Percentiles rank a stretch among this genome's conserved stretches.
phyloP scores from a whole-genome alignment of 92 coral and sea anemone genomes.

The Metridium senile region DNA sequence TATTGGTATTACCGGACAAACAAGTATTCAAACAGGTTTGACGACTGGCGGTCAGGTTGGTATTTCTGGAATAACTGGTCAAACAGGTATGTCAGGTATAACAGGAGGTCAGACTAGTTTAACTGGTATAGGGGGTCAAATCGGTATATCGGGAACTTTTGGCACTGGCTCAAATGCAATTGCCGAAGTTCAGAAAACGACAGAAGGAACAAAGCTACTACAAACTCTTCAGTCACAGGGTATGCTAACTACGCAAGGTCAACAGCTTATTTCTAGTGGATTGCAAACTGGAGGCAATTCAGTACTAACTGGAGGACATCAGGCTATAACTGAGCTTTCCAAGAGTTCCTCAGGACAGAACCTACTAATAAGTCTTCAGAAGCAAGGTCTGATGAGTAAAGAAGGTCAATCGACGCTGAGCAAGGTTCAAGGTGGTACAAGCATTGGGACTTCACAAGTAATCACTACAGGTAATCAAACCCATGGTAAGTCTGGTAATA shows the following conservation, averaged over 20 bases:
- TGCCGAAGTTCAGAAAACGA: slow-evolving; percentile 12
- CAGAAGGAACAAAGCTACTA: slow-evolving; percentile 17
- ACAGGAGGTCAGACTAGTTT: background rate
- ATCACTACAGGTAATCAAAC: too few relatives aligned
- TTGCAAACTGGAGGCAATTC: slow-evolving; percentile 7
- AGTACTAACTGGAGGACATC: background rate
- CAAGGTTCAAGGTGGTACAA: background rate
- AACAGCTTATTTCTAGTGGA: slow-evolving; percentile 5
- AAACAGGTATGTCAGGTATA: slow-evolving; percentile 11
- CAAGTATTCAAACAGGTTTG: slow-evolving; percentile 20
- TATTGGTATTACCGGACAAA: slow-evolving; percentile 1
- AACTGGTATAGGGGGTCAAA: slow-evolving; percentile 19
- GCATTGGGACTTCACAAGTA: background rate
- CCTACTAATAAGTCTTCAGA: slow-evolving; percentile 11
- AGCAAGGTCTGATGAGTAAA: slow-evolving; percentile 21
- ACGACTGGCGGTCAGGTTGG: slow-evolving; percentile 12
- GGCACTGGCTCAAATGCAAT: slow-evolving; percentile 7
- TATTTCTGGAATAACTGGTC: background rate
- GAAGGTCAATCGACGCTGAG: slow-evolving; percentile 17
- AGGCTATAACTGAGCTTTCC: background rate
- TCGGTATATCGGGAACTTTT: slow-evolving; percentile 8
- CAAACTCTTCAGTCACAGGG: slow-evolving; percentile 29
- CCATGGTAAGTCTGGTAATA: too few relatives aligned
- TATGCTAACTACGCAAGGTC: slow-evolving; percentile 13
- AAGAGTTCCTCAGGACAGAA: slow-evolving; percentile 7